Base-by-base conservation (phyloP, 1,140 invertebrate species). In the Eubasilissa regina region DNA sequence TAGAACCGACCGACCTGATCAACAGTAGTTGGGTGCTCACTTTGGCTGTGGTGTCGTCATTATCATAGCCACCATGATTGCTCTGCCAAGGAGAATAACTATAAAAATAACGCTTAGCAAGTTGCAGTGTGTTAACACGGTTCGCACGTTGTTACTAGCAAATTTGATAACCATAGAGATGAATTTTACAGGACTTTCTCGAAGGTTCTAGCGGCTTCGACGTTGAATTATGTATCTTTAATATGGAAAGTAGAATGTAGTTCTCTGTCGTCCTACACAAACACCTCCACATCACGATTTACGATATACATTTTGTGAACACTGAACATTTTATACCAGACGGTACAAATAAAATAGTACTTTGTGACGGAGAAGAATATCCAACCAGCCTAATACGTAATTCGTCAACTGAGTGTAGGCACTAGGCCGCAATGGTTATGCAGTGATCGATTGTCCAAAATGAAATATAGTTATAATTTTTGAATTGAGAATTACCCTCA, bases 171-270 rank as follows among this genome's bases (percentile, higher is more conserved):
- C 17, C 55, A 58, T 15, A 19, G n/a, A 15, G 8, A 15, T 58
- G 10, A n/a, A 58, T 15, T 58, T 58, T 58, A 9, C 55, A 58
- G 55, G 55, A 15, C 17, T 58, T 58, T 58, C 55, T 58, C 55
- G 55, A 58, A 58, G 55, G 55, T 21, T 58, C 55, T 58, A 58
- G 17, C 21, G 17, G 21, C 55, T 58, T 35, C 25, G 25, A 6
- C 19, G 60, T 64, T 64, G 60, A 68, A 17, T 68, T 47, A 68
- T 68, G 44, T 8, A 43, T 15, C n/a, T n/a, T 35, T 48, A 47
- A 47, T 68, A 68, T 68, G n/a, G 64, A 68, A 68, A 47, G 64
- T 45, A 35, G 60, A 64, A 68, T 68, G 64, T 17, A 44, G 64
- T 68, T 48, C 64, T 48, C 1, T 6, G 10, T 43, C 60, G 35